A percentile compares a stretch with the other conserved stretches of the same genome.
Evolutionary conservation across 2,888 invertebrate species (phyloP).

Genomic region (Acrocyrtus sp.): DNA sequence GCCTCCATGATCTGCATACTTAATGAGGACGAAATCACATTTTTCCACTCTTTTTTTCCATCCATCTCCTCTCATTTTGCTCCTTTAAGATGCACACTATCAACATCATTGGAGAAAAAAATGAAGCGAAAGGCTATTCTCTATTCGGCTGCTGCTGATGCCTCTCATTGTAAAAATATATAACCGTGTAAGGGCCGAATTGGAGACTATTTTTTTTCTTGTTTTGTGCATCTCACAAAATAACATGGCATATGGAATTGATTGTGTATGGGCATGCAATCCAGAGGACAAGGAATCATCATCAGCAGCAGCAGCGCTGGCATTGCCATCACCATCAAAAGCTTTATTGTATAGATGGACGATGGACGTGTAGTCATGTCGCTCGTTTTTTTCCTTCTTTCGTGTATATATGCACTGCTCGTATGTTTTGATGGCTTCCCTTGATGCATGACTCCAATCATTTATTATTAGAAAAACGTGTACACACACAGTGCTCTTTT

Average conservation of each 20-base stretch:
- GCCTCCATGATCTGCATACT: slow-evolving; percentile 49
- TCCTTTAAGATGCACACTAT: too few species aligned
- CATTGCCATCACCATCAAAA: neutral
- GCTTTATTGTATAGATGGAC: neutral
- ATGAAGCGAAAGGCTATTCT: slow-evolving; percentile 29
- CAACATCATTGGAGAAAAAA: slow-evolving; percentile 30
- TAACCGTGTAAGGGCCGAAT: too few species aligned
- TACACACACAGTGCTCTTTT: slow-evolving; percentile 8
- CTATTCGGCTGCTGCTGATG: too few species aligned
- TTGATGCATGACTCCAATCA: slow-evolving; percentile 49
- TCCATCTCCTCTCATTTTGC: slow-evolving; percentile 21
- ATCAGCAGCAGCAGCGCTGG: neutral
- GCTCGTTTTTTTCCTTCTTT: slow-evolving; percentile 15
- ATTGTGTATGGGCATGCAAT: slow-evolving; percentile 15
- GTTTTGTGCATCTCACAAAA: too few species aligned
- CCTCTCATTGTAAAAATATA: too few species aligned
- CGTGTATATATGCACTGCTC: too few species aligned
- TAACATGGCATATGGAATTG: too few species aligned
- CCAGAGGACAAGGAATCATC: neutral
- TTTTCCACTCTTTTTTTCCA: slow-evolving; percentile 24
- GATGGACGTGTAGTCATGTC: neutral
- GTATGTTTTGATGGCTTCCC: slow-evolving; percentile 43
- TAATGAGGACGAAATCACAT: slow-evolving; percentile 50
- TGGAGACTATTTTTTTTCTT: too few species aligned
- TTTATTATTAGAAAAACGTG: slow-evolving; percentile 51